Percentiles rank a stretch among this genome's conserved stretches.
Conservation (phyloP, 2,888 invertebrate genomes). For the Habrosyne pyritoides region DNA sequence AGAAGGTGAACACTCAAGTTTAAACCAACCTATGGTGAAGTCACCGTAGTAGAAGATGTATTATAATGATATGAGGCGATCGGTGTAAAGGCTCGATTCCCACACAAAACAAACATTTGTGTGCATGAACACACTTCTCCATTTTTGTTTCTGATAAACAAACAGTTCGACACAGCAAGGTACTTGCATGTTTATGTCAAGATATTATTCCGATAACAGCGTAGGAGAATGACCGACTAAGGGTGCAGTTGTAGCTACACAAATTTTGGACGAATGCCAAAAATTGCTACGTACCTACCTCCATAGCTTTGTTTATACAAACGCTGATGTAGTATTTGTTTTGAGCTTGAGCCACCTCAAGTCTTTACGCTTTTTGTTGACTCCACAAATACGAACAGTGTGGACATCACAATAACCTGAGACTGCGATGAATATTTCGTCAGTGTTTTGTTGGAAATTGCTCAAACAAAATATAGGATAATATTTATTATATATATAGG, state of each 20-base stretch:
- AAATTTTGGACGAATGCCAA: slow-evolving; percentile 63
- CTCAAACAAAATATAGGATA: too few relatives aligned
- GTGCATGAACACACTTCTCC: too few relatives aligned
- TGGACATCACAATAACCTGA: slow-evolving; percentile 22
- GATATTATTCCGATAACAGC: slow-evolving; percentile 54
- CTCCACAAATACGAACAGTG: slow-evolving; percentile 31
- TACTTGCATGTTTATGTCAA: slow-evolving; percentile 27
- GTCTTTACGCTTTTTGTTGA: slow-evolving; percentile 50
- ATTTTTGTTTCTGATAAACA: too few relatives aligned
- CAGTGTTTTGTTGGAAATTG: slow-evolving; percentile 19
- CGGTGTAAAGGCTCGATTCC: too few relatives aligned
- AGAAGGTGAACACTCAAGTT: too few relatives aligned
- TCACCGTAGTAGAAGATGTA: too few relatives aligned
- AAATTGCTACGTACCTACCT: slow-evolving; percentile 48
- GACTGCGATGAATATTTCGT: slow-evolving; percentile 18
- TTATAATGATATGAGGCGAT: too few relatives aligned
- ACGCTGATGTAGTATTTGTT: slow-evolving; percentile 47
- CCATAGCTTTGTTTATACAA: slow-evolving; percentile 24
- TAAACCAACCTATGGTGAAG: too few relatives aligned
- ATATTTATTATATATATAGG: too few relatives aligned
- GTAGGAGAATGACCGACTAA: slow-evolving; percentile 56
- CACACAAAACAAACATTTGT: too few relatives aligned
- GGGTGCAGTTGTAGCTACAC: slow-evolving; percentile 55
- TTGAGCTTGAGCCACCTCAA: slow-evolving; percentile 49
- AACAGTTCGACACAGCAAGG: neutral